Base-by-base conservation (phyloP, 2,888 invertebrate genomes). In the Monochamus alternatus region DNA sequence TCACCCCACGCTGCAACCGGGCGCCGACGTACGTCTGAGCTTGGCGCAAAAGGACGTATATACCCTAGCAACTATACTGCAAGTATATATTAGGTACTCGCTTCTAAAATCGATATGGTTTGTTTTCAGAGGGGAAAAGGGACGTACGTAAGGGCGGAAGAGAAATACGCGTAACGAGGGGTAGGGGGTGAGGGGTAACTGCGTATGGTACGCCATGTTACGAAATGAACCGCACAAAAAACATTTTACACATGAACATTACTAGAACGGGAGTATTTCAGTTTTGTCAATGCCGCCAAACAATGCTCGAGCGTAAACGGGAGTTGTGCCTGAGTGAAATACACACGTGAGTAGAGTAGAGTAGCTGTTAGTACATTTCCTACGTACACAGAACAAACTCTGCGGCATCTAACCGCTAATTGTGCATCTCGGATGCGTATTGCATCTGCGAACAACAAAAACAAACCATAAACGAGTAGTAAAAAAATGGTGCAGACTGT, bases 61-160 rank as follows among this genome's bases (percentile, higher is more conserved):
- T 83, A 85, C 83, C 86, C 86, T 86, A 86, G 75, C 80, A 77
- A 80, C 80, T 80, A 80, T 80, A 85, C 83, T 86, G 86, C 85
- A 85, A 86, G 87, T 87, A 85, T 88, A 87, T 87, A 87, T 87
- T 86, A 87, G 87, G 85, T 87, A 85, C 85, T 84, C 84, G 87
- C 87, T 87, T 86, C 88, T 86, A 89, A 89, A 89, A 89, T 89
- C 89, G 89, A 89, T 89, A 89, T 87, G 88, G 89, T 88, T 88
- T 88, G 88, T 89, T 89, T 88, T 88, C 86, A 84, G 86, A 84
- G 87, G 86, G 84, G 80, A 75, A 75, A 75, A 74, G 77, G 79
- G 75, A 75, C 71, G 83, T 81, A 85, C 82, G 84, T 85, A 84
- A 84, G 86, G 85, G 85, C 85, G 86, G 85, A 86, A 86, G 84